Conservation (phyloP, 2,113 vertebrate species). For the Myrmecophaga tridactyla region DNA sequence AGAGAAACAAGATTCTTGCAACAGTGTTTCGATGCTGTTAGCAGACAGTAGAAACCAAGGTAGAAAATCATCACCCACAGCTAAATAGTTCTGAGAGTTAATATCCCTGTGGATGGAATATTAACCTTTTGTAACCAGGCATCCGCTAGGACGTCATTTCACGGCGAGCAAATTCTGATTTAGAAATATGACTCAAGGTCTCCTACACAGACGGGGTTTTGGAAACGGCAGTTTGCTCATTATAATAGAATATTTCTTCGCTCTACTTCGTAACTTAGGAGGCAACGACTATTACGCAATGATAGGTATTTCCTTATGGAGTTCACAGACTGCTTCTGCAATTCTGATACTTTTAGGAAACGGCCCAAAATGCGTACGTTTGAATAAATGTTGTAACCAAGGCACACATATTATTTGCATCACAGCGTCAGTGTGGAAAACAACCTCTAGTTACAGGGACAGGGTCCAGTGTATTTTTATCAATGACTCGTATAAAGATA, state of each 20-base stretch:
- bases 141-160: not conserved
- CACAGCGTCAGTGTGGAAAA: rapidly evolving
- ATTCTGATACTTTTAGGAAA: not conserved
- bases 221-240: rapidly evolving
- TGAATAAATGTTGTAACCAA: not conserved
- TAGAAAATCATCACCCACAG: no score
- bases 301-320: no score
- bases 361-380: rapidly evolving
- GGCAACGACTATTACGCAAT: not conserved
- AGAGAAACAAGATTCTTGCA: rapidly evolving
- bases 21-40: rapidly evolving
- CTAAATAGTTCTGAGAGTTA: no score
- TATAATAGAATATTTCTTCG: no score
- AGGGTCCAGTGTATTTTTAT: no score
- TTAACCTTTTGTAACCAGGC: no score
- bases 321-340: not conserved
- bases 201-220: no score
- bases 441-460: rapidly evolving
- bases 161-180: not conserved
- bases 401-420: no score
- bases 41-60: rapidly evolving
- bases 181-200: not conserved
- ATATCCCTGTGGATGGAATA: rapidly evolving
- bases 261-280: not conserved
- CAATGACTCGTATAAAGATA: not conserved